phyloP scores from a whole-genome alignment of 1,140 invertebrate genomes.

The Mercenaria mercenaria region DNA sequence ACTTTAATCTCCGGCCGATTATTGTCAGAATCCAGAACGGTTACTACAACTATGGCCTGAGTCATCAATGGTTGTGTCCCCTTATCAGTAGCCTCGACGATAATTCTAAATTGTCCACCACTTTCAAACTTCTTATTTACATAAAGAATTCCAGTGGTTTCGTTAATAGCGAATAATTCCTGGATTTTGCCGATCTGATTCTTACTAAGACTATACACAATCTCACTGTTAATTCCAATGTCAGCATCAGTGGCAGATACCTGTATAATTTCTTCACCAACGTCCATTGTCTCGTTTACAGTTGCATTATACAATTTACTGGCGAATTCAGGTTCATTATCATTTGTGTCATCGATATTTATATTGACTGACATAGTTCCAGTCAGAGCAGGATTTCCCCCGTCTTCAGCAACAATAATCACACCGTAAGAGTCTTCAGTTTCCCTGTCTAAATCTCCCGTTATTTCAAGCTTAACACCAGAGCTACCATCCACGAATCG shows the following conservation, averaged over 20 bases:
- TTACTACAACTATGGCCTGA: constrained; percentile 89
- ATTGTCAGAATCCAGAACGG: constrained; percentile 96
- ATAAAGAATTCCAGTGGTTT: constrained; percentile 93
- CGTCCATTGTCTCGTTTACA: constrained; percentile 90
- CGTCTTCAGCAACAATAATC: constrained; percentile 95
- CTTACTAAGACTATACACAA: constrained; percentile 77
- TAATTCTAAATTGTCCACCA: constrained; percentile 84
- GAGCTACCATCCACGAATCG: constrained; percentile 75
- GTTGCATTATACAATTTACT: constrained; percentile 86
- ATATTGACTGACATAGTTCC: constrained; percentile 78
- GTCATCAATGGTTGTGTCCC: constrained; percentile 86
- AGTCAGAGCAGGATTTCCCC: constrained; percentile 92
- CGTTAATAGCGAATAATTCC: constrained; percentile 91
- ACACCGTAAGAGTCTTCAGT: constrained; percentile 95
- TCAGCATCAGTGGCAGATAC: constrained; percentile 80
- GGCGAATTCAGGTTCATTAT: constrained; percentile 94
- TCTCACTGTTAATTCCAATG: constrained; percentile 77
- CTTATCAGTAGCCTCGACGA: constrained; percentile 86
- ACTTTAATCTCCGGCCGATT: constrained; percentile 94
- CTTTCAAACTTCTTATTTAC: constrained; percentile 85
- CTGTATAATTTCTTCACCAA: constrained; percentile 71
- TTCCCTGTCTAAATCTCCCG: constrained; percentile 91
- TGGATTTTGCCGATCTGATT: constrained; percentile 68
- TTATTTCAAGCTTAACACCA: constrained; percentile 73
- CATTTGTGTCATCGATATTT: constrained; percentile 92